Base-by-base conservation (phyloP, 2,888 invertebrate genomes). In the Lycaena phlaeas region DNA sequence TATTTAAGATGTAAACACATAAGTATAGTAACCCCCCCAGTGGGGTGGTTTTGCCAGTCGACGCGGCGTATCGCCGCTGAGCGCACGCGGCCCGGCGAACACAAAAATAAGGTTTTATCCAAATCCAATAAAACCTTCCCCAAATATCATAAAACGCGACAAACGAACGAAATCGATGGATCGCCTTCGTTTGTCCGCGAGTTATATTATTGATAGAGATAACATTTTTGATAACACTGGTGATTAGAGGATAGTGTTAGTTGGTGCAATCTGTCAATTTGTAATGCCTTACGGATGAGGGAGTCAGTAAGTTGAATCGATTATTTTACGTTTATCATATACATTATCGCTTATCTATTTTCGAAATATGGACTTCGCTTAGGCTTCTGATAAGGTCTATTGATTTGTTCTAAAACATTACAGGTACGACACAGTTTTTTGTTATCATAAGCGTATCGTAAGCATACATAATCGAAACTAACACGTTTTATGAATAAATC, bases 1-100 rank as follows among this genome's bases (percentile, higher is more conserved):
- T 72, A 74, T 77, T 77, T 73, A 75, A 77, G 79, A 77, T 74
- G 79, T 77, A 79, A 78, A 81, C 77, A 76, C 61, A 74, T 66
- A 79, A 71, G 73, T 79, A 79, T 78, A 77, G 61, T 38, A 57
- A 56, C 56, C 54, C 52, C 56, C 53, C 51, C 49, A 43, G 52
- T 58, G 60, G 68, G 66, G 63, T 52, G 55, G 56, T 43, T 53
- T 54, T 49, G 50, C 52, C 73, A 81, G 81, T 81, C 62, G 59
- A 51, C 64, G 73, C 81, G 79, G 78, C 74, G 54, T 46, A 49
- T 46, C 54, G 74, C 72, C 75, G 77, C 69, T 41, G 52, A 43
- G 50, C 64, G 61, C 61, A 56, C 75, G 79, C 59, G 61, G 39
- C 50, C 56, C 34, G 31, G 36, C 17, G 18, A 34, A 55, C 36